phyloP scores from a whole-genome alignment of 2,113 vertebrate genomes.

The Myotis davidii region DNA sequence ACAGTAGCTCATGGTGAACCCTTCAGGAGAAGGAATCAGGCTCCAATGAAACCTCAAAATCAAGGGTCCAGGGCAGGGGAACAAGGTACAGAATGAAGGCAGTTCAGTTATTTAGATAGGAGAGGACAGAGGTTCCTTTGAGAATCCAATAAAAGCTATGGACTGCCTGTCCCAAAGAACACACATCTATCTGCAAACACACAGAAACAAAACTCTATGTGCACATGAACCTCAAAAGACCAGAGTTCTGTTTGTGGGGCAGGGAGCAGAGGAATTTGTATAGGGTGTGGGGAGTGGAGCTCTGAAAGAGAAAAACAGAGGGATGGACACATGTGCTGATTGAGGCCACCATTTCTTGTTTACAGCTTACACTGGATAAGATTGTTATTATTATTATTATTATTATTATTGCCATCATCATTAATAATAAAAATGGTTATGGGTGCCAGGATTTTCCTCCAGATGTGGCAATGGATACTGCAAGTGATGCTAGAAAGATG shows the following conservation, averaged over 20 bases:
- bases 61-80: too few species aligned
- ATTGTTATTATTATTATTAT: background rate
- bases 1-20: background rate
- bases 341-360: background rate
- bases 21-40: background rate
- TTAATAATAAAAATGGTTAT: constrained; percentile 47
- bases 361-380: background rate
- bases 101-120: background rate
- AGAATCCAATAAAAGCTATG: background rate
- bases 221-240: background rate
- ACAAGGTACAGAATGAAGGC: background rate
- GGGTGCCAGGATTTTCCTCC: background rate
- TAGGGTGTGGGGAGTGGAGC: fast-evolving
- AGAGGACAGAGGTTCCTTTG: background rate
- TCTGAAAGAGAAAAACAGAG: background rate
- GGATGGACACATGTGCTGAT: background rate
- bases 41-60: background rate
- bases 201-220: background rate
- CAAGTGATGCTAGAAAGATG: background rate
- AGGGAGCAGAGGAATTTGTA: background rate
- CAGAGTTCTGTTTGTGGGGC: background rate
- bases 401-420: background rate
- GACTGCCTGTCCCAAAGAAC: background rate
- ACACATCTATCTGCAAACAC: background rate
- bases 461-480: background rate